These are phyloP conservation scores for Panagrolaimus sp. DNA, from an alignment of 1,140 invertebrate species.

Conservation along the genomic window DNA sequence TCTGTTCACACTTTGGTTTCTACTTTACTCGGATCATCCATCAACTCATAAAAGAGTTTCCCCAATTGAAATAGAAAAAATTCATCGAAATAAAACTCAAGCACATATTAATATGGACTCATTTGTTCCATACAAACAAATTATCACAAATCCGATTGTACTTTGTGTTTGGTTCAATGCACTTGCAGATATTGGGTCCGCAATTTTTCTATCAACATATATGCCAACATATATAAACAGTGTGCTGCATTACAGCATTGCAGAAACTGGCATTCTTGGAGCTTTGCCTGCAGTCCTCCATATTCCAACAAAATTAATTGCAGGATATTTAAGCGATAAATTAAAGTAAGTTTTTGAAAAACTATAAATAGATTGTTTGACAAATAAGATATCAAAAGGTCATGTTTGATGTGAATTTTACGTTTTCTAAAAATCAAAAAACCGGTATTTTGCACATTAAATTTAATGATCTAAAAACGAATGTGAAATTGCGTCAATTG, in stretches of 20 bases:
- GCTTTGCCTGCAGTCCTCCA: constrained; percentile 19
- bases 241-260: constrained; percentile 31
- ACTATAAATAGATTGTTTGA: background rate
- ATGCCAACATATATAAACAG: constrained; percentile 43
- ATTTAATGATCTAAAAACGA: background rate
- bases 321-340: constrained; percentile 23
- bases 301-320: constrained; percentile 18
- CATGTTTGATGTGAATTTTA: too few relatives aligned
- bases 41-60: constrained; percentile 30
- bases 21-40: constrained; percentile 39
- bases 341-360: background rate
- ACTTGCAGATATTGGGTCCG: constrained; percentile 41
- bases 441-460: background rate
- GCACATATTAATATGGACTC: constrained; percentile 30
- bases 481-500: background rate
- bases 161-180: constrained; percentile 47
- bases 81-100: constrained; percentile 28
- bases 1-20: constrained; percentile 30
- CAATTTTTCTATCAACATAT: constrained; percentile 42
- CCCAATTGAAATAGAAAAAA: constrained; percentile 23
- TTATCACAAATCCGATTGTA: constrained; percentile 21
- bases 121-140: constrained; percentile 32
- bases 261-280: constrained; percentile 15
- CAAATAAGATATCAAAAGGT: background rate
- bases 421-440: too few relatives aligned